phyloP scores from a whole-genome alignment of 2,888 invertebrate species.

The Trachelus iudaicus region DNA sequence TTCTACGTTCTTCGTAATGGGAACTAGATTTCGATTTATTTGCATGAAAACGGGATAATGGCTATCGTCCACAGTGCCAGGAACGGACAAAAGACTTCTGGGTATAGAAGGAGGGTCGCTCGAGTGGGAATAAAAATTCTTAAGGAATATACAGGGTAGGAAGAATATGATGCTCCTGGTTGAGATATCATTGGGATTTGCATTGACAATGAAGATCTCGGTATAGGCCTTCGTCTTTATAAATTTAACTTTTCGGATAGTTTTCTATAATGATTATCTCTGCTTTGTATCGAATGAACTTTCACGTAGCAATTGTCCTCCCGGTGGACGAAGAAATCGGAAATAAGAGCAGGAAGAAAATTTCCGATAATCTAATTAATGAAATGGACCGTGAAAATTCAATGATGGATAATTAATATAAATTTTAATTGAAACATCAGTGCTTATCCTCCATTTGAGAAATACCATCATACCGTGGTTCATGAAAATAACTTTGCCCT shows the following conservation, averaged over 20 bases:
- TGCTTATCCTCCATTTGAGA: background rate
- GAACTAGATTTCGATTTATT: background rate
- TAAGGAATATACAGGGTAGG: background rate
- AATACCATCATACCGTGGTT: background rate
- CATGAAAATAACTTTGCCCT: background rate
- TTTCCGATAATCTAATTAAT: constrained; percentile 25
- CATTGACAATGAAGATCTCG: background rate
- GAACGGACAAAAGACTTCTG: background rate
- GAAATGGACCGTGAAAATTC: background rate
- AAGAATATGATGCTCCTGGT: background rate
- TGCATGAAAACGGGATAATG: background rate
- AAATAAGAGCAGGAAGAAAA: constrained; percentile 6
- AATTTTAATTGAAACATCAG: background rate
- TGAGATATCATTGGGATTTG: background rate
- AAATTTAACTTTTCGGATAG: background rate
- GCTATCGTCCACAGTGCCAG: background rate
- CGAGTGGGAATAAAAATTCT: background rate
- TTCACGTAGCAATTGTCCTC: constrained; percentile 12
- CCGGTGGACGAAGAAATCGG: background rate
- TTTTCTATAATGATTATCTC: background rate
- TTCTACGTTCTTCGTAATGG: background rate
- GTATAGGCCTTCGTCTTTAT: background rate
- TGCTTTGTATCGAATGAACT: constrained; percentile 18
- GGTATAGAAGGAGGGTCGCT: background rate
- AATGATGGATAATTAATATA: constrained; percentile 17